Percentiles rank a stretch among this genome's conserved stretches.
These are phyloP conservation scores for Pantherophis alleghaniensis DNA, from an alignment of 2,797 vertebrate species.

Conservation along the genomic window DNA sequence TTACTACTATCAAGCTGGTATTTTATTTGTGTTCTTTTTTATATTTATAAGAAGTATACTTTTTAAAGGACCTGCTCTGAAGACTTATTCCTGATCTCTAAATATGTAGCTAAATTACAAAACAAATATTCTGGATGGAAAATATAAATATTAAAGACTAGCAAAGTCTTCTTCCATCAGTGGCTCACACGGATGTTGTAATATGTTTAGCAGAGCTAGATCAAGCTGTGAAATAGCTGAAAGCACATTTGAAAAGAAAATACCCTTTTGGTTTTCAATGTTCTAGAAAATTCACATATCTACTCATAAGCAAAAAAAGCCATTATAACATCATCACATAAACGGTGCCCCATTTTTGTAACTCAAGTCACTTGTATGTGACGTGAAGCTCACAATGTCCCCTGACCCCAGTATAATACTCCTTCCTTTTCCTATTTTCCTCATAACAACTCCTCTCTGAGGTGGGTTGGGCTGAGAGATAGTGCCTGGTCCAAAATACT, in stretches of 20 bases:
- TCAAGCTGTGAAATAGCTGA: neutral
- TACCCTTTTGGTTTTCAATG: neutral
- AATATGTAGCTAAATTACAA: neutral
- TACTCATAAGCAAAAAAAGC: neutral
- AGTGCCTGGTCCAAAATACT: neutral
- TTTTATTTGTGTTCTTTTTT: neutral
- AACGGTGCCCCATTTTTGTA: neutral
- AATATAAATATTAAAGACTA: neutral
- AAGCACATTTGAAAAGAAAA: conserved; percentile 22
- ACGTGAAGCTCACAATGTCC: neutral
- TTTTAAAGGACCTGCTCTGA: neutral
- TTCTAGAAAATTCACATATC: rapidly evolving
- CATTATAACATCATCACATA: neutral
- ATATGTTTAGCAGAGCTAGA: neutral
- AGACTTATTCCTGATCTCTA: neutral
- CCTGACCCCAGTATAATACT: neutral
- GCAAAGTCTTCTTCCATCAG: neutral
- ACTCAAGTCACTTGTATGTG: neutral
- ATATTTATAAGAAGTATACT: neutral
- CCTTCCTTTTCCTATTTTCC: neutral
- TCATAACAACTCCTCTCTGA: neutral
- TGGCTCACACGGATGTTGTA: neutral
- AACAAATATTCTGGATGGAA: neutral
- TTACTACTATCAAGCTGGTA: neutral
- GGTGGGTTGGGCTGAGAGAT: neutral